Conservation (phyloP, 1,140 invertebrate genomes). For the Drosophila kepulauana region DNA sequence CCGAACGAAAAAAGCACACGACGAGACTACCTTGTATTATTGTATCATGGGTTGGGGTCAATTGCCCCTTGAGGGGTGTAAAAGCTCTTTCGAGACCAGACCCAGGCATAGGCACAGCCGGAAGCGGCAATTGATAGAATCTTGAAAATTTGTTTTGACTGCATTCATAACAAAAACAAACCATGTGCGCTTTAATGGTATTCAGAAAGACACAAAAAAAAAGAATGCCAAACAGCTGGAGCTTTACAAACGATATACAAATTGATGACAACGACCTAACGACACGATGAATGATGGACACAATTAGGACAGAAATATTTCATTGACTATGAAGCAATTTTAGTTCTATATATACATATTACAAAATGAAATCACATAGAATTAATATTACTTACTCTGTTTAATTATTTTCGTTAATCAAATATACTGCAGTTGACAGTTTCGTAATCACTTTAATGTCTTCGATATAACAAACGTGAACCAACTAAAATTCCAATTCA, state of each 20-base stretch:
- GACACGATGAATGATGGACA: conserved; percentile 65
- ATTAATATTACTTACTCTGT: conserved; percentile 44
- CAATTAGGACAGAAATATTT: conserved; percentile 57
- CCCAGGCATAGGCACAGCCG: conserved; percentile 36
- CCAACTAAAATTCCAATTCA: conserved; percentile 75
- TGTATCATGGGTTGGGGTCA: conserved; percentile 34
- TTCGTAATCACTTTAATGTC: conserved; percentile 68
- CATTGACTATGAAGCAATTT: conserved; percentile 2
- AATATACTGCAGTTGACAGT: conserved; percentile 30
- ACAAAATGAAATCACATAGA: background rate
- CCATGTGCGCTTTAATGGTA: conserved; percentile 14
- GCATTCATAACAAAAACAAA: conserved; percentile 69
- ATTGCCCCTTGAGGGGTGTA: conserved; percentile 29
- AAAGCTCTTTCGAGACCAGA: conserved; percentile 44
- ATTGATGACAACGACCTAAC: conserved; percentile 62
- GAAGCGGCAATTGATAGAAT: conserved; percentile 64
- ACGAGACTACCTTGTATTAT: too few species aligned
- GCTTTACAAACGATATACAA: conserved; percentile 57
- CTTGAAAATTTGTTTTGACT: conserved; percentile 49
- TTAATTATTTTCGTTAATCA: conserved; percentile 32
- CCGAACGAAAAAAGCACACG: too few species aligned
- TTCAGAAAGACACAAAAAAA: conserved; percentile 4
- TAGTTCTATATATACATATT: conserved; percentile 10
- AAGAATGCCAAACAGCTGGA: conserved; percentile 46
- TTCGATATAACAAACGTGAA: conserved; percentile 42